phyloP scores from a whole-genome alignment of 2,113 vertebrate genomes.

The Cynopterus brachyotis region DNA sequence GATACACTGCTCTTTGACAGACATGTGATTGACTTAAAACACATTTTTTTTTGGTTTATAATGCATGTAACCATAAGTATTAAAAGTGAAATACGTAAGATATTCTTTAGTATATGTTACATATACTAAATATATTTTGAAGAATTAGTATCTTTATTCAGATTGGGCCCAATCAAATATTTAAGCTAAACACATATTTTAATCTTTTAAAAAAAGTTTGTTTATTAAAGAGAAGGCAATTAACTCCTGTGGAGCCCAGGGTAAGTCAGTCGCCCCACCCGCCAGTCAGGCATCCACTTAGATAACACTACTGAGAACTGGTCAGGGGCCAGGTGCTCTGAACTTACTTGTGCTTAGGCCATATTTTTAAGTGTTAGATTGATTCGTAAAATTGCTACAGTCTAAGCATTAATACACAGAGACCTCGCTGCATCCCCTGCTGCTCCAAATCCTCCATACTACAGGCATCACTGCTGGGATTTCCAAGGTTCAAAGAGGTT shows the following conservation, averaged over 20 bases:
- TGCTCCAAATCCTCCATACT: rapidly evolving
- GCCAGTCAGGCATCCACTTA: background rate
- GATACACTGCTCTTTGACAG: background rate
- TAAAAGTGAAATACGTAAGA: background rate
- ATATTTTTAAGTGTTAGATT: background rate
- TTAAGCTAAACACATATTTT: background rate
- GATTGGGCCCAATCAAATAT: background rate
- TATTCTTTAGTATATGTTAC: background rate
- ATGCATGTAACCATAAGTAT: background rate
- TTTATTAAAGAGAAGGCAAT: background rate
- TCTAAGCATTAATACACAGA: background rate
- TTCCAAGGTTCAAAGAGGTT: background rate
- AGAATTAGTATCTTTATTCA: conserved; percentile 8
- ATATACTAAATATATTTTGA: background rate
- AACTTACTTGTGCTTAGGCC: background rate
- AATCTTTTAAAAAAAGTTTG: background rate
- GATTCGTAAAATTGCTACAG: background rate
- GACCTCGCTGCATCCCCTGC: background rate
- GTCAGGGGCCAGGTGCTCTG: background rate
- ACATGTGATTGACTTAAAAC: background rate
- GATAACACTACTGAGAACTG: background rate
- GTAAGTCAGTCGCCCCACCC: background rate
- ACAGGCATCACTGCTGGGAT: background rate
- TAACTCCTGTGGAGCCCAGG: background rate
- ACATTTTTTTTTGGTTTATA: background rate